Conservation (phyloP, 2,113 vertebrate genomes). For the Chaenogobius annularis region DNA sequence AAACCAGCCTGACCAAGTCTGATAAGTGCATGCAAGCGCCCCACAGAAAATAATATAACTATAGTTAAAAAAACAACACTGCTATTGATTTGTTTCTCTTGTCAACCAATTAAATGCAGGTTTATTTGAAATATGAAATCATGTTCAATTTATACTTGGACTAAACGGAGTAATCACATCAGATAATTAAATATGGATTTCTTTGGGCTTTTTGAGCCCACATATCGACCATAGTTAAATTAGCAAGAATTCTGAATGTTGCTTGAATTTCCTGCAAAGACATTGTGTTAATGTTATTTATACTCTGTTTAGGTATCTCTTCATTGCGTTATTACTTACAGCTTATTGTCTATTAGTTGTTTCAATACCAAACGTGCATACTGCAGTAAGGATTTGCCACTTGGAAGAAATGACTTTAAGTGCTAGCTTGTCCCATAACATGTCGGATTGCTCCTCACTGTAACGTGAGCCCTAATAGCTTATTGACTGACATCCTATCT, state of each 20-base stretch:
- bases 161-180: background rate
- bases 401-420: background rate
- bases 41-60: background rate
- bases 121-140: constrained; percentile 7
- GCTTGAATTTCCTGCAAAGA: constrained; percentile 1
- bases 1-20: constrained; percentile 9
- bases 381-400: background rate
- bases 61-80: background rate
- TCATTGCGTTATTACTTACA: background rate
- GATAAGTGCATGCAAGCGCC: constrained; percentile 11
- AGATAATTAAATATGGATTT: constrained; percentile 3
- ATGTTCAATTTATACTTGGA: constrained; percentile 10
- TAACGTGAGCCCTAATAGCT: constrained; percentile 14
- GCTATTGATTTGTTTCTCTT: background rate
- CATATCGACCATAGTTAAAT: background rate
- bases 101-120: background rate
- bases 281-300: background rate
- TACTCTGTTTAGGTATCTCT: background rate
- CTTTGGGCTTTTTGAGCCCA: background rate
- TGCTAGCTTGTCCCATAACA: constrained; percentile 19
- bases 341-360: background rate
- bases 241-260: background rate
- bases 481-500: constrained; percentile 19
- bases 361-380: background rate
- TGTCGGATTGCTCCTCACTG: constrained; percentile 22